Conservation (phyloP, 2,888 invertebrate genomes). For the Habrosyne pyritoides region DNA sequence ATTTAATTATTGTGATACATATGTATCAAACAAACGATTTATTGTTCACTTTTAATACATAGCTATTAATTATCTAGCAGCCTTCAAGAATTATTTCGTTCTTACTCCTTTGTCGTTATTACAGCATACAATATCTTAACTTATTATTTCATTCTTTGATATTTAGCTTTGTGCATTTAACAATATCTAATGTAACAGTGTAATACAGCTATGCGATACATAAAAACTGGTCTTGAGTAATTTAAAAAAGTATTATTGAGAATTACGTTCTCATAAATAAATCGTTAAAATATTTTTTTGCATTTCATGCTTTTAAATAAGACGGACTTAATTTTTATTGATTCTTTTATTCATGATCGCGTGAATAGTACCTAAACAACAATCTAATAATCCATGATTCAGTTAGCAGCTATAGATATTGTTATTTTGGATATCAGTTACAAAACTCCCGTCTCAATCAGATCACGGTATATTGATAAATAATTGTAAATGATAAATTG, state of each 20-base stretch:
- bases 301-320: constrained; percentile 64
- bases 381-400: neutral
- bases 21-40: neutral
- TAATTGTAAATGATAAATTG: neutral
- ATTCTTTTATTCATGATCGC: neutral
- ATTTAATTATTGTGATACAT: neutral
- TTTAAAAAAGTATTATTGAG: constrained; percentile 48
- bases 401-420: neutral
- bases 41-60: neutral
- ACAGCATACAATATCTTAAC: constrained; percentile 9
- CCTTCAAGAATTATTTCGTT: neutral
- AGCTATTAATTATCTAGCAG: neutral
- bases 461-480: neutral
- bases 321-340: constrained; percentile 14
- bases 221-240: neutral
- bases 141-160: constrained; percentile 3
- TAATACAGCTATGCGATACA: constrained; percentile 5
- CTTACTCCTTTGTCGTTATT: neutral
- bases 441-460: neutral
- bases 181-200: constrained; percentile 14
- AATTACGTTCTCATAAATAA: constrained; percentile 61
- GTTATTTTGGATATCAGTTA: neutral
- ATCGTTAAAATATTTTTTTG: constrained; percentile 36
- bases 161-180: constrained; percentile 10
- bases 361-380: neutral